Conservation (phyloP, 2,113 vertebrate genomes). For the Okapia johnstoni region DNA sequence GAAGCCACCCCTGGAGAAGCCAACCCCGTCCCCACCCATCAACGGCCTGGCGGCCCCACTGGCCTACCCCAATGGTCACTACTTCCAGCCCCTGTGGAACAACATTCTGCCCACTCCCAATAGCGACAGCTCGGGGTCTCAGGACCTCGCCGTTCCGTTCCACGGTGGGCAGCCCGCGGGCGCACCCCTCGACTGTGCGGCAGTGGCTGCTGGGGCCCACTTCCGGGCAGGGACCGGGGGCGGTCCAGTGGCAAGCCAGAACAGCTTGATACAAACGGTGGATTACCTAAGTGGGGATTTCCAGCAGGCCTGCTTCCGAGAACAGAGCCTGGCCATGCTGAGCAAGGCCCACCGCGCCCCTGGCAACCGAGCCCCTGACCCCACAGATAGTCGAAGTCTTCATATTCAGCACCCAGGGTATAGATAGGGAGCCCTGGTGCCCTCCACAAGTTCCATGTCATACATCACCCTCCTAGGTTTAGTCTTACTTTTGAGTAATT, state of each 20-base stretch:
- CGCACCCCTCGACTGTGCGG: slow-evolving; percentile 90
- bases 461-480: slow-evolving; percentile 73
- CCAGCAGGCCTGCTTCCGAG: slow-evolving; percentile 98
- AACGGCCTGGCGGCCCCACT: slow-evolving; percentile 90
- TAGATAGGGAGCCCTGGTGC: slow-evolving; percentile 92
- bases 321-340: slow-evolving; percentile 95
- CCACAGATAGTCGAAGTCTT: slow-evolving; percentile 91
- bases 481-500: slow-evolving; percentile 85
- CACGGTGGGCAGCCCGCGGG: slow-evolving; percentile 88
- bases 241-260: slow-evolving; percentile 83
- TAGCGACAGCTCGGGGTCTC: slow-evolving; percentile 99
- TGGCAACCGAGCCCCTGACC: slow-evolving; percentile 90
- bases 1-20: slow-evolving; percentile 94
- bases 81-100: slow-evolving; percentile 97
- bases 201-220: slow-evolving; percentile 88
- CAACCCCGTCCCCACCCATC: slow-evolving; percentile 94
- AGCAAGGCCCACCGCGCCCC: slow-evolving; percentile 96
- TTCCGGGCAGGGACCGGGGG: slow-evolving; percentile 90
- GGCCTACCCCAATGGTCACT: slow-evolving; percentile 95
- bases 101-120: slow-evolving; percentile 98
- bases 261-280: slow-evolving; percentile 95
- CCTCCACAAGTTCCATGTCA: slow-evolving; percentile 14
- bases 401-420: slow-evolving; percentile 99
- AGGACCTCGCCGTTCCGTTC: slow-evolving; percentile 95
- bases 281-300: slow-evolving; percentile 98